Conservation (phyloP, 2,888 invertebrate species). For the Nymphalis polychloros region DNA sequence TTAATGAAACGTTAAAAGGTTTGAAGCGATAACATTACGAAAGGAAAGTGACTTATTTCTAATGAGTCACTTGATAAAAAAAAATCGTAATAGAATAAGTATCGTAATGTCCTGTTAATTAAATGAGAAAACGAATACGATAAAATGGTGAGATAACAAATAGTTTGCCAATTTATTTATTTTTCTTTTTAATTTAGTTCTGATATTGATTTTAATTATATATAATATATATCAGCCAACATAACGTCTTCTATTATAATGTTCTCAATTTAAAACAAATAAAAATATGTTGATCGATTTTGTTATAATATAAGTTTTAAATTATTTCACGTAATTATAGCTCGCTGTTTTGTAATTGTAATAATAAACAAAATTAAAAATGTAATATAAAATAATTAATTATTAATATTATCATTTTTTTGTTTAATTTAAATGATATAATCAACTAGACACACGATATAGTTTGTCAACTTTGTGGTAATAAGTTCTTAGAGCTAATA, state of each 20-base stretch:
- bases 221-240: too few relatives aligned
- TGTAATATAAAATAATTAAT: background rate
- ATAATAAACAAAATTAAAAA: too few relatives aligned
- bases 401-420: background rate
- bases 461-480: background rate
- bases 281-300: background rate
- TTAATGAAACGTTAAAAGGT: constrained; percentile 44
- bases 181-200: background rate
- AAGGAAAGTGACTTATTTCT: constrained; percentile 34
- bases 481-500: too few relatives aligned
- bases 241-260: too few relatives aligned
- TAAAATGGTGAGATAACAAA: background rate
- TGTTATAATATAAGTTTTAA: too few relatives aligned
- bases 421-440: background rate
- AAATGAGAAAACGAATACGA: background rate
- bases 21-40: constrained; percentile 38
- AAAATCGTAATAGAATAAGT: constrained; percentile 23
- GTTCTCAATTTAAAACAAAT: too few relatives aligned
- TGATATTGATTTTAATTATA: too few relatives aligned
- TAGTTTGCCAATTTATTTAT: background rate
- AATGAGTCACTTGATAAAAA: constrained; percentile 38
- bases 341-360: too few relatives aligned
- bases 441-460: background rate
- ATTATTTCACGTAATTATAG: too few relatives aligned
- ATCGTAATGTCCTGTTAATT: constrained; percentile 22